Base-by-base conservation (phyloP, 2,797 vertebrate genomes). In the Triplophysa bombifrons region DNA sequence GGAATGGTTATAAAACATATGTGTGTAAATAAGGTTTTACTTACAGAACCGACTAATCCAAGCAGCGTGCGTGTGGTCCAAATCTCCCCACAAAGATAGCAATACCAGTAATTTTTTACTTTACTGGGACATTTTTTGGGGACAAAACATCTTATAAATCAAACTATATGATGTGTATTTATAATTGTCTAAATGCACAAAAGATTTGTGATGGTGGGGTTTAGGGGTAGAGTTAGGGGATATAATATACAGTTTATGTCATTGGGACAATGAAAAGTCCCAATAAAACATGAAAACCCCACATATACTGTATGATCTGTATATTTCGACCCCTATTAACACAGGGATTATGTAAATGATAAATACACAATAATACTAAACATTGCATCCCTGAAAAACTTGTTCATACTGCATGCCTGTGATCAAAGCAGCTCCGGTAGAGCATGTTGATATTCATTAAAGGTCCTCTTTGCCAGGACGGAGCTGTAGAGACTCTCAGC, bases 401-500 rank as follows among this genome's bases (percentile, higher is more conserved):
- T 30, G 53, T 16, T 34, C 41, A 53, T 11, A 14, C 34, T 38
- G 34, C 14, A 27, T 78, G 20, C 30, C 48, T 25, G 48, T 55
- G 60, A 78, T 72, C 46, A 78, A 64, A 72, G 76, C 44, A 71
- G 46, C 56, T 63, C 53, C 27, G 60, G n/a, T 46, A 46, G n/a
- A 65, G 76, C 34, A 79, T 72, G 69, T 48, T 79, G 60, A 65
- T 72, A 30, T 61, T 72, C 51, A 53, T 65, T 72, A 72, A 63
- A 53, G 58, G 20, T 3, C 22, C 22, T 79, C 20, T 79, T 79
- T 79, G 60, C 61, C 60, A 72, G 58, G 77, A 44, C 60, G 56
- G 77, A 72, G 68, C 69, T 64, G 60, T 25, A 46, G 50, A 79
- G 76, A 72, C 69, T 65, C 67, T 79, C 69, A 79, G 69, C 38